Conservation (phyloP, 2,797 vertebrate genomes). For the Phrynocephalus vlangalii region DNA sequence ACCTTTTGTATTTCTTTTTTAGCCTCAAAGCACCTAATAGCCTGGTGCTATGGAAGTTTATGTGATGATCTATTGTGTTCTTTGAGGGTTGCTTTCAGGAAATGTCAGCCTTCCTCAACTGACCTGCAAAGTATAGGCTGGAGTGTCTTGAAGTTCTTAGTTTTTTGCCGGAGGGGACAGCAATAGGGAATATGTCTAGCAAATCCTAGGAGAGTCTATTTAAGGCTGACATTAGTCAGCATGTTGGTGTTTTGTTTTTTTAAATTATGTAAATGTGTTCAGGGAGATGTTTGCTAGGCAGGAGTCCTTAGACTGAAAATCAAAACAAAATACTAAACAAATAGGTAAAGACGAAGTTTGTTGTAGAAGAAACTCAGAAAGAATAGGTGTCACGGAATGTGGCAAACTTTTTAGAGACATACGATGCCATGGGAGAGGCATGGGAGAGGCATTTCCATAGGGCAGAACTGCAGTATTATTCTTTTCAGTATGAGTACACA, state of each 20-base stretch:
- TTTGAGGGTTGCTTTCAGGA: background rate
- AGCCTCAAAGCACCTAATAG: background rate
- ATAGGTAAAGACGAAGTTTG: background rate
- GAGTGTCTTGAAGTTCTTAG: conserved; percentile 55
- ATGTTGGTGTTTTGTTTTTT: conserved; percentile 72
- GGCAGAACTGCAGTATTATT: background rate
- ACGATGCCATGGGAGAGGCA: background rate
- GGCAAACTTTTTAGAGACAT: conserved; percentile 16
- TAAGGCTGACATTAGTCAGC: conserved; percentile 75
- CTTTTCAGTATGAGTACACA: background rate
- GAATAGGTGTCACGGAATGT: background rate
- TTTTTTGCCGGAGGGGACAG: conserved; percentile 65
- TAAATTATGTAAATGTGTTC: conserved; percentile 74
- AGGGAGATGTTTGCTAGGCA: conserved; percentile 47
- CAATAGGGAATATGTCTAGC: conserved; percentile 64
- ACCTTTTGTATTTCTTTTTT: background rate
- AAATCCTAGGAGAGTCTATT: conserved; percentile 71
- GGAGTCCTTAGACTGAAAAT: conserved; percentile 45
- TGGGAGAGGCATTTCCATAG: background rate
- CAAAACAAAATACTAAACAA: conserved; percentile 46
- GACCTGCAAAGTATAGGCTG: conserved; percentile 2
- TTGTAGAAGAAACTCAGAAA: conserved; percentile 37
- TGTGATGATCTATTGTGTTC: background rate
- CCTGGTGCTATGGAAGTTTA: background rate
- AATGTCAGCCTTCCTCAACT: conserved; percentile 26